Percentiles rank a stretch among this genome's conserved stretches.
These are phyloP conservation scores for Ephialtes manifestator DNA, from an alignment of 2,888 invertebrate genomes.

Conservation along the genomic window DNA sequence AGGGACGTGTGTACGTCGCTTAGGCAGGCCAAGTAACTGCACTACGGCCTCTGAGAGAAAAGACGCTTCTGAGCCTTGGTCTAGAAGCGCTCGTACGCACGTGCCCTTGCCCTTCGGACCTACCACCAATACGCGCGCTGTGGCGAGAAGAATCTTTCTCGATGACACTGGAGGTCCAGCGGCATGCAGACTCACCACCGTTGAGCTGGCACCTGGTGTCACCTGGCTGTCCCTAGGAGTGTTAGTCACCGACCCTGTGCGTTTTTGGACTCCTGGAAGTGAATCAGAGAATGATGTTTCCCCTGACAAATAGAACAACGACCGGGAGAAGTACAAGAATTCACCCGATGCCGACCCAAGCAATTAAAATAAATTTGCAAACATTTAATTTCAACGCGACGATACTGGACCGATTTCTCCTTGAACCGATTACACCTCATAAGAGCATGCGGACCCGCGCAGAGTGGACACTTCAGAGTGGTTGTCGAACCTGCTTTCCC, in stretches of 20 bases:
- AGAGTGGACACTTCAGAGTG: constrained; percentile 9
- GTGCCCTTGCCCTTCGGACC: constrained; percentile 16
- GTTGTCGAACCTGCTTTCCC: too few species aligned
- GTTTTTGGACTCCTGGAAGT: neutral
- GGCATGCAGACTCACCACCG: neutral
- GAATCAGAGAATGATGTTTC: neutral
- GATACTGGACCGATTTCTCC: neutral
- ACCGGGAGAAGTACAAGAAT: neutral
- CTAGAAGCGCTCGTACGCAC: constrained; percentile 45
- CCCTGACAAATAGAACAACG: neutral
- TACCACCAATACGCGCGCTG: constrained; percentile 38
- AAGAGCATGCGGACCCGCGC: neutral
- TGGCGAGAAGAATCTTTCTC: constrained; percentile 44
- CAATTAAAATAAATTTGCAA: neutral
- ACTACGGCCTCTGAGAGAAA: constrained; percentile 7
- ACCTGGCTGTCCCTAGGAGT: neutral
- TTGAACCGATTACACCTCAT: too few species aligned
- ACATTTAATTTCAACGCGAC: neutral
- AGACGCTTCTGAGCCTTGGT: constrained; percentile 57
- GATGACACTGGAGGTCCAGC: neutral
- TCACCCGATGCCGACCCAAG: neutral
- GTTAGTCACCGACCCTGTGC: neutral
- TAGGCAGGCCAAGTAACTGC: constrained; percentile 34
- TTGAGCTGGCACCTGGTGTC: neutral
- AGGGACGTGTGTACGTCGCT: constrained; percentile 1